Percentiles rank a stretch among this genome's conserved stretches.
Evolutionary conservation across 53 echinoderm and acorn worm genomes (phyloP).

Genomic region (Echinarachnius parma): DNA sequence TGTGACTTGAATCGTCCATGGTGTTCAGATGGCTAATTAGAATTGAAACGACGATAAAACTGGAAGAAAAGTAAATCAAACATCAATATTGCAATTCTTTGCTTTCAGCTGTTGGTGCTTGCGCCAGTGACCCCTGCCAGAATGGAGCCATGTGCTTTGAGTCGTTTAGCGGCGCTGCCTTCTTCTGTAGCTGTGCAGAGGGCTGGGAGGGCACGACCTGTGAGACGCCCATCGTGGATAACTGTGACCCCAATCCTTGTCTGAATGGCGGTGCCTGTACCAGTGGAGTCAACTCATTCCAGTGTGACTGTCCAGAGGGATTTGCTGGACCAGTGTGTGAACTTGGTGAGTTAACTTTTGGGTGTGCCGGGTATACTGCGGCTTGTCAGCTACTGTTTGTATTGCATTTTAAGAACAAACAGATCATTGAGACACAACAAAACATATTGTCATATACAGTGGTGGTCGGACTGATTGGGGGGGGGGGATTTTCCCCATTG

Average conservation of each 20-base stretch:
- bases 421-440: no score
- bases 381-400: no score
- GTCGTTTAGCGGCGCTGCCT: conserved; percentile 10
- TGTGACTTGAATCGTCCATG: no score
- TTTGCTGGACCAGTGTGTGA: conserved; percentile 65
- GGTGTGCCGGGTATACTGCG: no score
- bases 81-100: neutral
- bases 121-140: conserved; percentile 55
- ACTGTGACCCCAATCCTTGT: conserved; percentile 59
- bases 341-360: conserved; percentile 55
- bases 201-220: conserved; percentile 54
- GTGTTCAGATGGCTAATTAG: no score
- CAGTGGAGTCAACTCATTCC: conserved; percentile 15
- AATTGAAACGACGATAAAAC: no score
- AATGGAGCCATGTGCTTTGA: conserved; percentile 57
- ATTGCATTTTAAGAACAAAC: no score
- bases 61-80: no score
- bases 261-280: conserved; percentile 62
- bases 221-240: neutral
- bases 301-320: conserved; percentile 59
- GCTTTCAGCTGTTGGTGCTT: conserved; percentile 35
- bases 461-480: no score
- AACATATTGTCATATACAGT: no score
- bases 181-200: conserved; percentile 44
- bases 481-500: no score